phyloP scores from a whole-genome alignment of 2,888 invertebrate species.

The Lucinisca nassula region DNA sequence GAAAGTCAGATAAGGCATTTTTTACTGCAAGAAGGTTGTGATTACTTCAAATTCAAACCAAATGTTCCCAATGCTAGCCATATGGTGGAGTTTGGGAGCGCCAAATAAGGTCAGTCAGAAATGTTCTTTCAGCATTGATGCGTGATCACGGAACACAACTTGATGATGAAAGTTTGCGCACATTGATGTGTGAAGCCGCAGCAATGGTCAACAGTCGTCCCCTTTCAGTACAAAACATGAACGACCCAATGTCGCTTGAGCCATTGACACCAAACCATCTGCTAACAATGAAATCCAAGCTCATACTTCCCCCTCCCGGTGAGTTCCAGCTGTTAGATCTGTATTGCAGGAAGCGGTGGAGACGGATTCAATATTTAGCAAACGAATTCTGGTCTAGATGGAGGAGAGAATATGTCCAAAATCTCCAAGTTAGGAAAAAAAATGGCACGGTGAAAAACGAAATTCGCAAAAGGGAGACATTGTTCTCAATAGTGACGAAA shows the following conservation, averaged over 20 bases:
- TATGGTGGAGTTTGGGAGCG: constrained; percentile 61
- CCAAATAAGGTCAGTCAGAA: constrained; percentile 42
- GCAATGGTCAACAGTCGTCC: constrained; percentile 66
- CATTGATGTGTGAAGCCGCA: constrained; percentile 38
- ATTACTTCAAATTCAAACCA: constrained; percentile 1
- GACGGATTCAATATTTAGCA: not conserved
- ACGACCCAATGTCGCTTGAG: constrained; percentile 38
- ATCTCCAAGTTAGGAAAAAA: not conserved
- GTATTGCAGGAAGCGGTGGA: constrained; percentile 40
- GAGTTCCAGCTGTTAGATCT: constrained; percentile 57
- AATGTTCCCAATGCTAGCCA: constrained; percentile 42
- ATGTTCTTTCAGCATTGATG: constrained; percentile 30
- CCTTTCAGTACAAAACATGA: constrained; percentile 46
- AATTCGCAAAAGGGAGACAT: constrained; percentile 6
- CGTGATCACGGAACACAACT: not conserved
- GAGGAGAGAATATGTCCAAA: not conserved
- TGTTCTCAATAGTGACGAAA: not conserved
- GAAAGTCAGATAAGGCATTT: constrained; percentile 1
- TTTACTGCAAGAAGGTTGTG: constrained; percentile 20
- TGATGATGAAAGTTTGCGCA: constrained; percentile 46
- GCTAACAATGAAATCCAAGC: constrained; percentile 61
- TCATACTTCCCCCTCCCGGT: constrained; percentile 60
- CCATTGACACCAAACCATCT: constrained; percentile 70
- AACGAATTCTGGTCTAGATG: not conserved
- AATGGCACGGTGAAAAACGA: not conserved